Evolutionary conservation across 2,113 vertebrate species (phyloP), one percentile per base, ranked within the genome.

Genomic region (Sapajus apella): DNA sequence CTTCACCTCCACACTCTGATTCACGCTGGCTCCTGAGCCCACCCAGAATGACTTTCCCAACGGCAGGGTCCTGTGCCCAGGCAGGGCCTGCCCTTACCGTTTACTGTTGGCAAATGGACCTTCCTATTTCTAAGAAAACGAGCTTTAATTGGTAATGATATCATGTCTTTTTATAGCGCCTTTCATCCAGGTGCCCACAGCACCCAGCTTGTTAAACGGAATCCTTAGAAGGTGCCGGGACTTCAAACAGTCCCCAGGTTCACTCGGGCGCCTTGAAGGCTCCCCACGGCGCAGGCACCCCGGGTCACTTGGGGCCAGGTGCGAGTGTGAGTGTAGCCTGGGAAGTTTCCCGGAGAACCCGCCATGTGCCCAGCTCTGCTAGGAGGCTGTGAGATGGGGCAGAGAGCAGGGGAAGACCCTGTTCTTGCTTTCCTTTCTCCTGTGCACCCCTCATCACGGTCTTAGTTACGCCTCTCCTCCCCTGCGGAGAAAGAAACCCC

Each of bases 41-140:
- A 90, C 90, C 95, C 77, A 80, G 84, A 8, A 32, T 1, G 64
- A 37, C 64, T 80, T 79, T 50, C 88, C 79, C n/a, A 37, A 70
- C 45, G 2, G 9, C 23, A 16, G 4, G 32, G 76, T 75, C 68
- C 76, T 17, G 35, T 4, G 37, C 56, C 80, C 6, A 2, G 68
- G 70, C 61, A 83, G 70, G 77, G 52, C 52, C 61, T 55, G 52
- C 77, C 87, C 88, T 61, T 16, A 18, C 91, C 84, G 8, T 84
- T 94, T 79, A 88, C 64, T 94, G 88, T 88, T 97, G 96, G 96
- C 96, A 92, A 55, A 66, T 47, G 83, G 66, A 90, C 80, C 96
- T 95, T 95, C 92, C 75, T 95, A 50, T 95, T 97, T 97, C 95
- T 90, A 95, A 96, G 96, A 94, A 96, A 97, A 97, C 56, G 45